Base-by-base conservation (phyloP, 2,888 invertebrate genomes). In the Synergus japonicus region DNA sequence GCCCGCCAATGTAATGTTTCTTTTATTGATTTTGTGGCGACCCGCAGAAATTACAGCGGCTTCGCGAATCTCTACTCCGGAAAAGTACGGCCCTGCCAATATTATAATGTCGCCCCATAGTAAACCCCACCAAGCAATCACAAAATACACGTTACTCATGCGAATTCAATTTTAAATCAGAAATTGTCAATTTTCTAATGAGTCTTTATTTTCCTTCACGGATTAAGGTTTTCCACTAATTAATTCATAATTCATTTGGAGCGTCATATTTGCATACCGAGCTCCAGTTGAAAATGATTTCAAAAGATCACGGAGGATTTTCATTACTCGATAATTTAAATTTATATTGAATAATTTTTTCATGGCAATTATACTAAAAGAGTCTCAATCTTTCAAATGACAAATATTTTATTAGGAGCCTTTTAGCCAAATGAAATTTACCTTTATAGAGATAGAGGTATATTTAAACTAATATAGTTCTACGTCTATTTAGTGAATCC, bases 21-120 rank as follows among this genome's bases (percentile, higher is more conserved):
- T 92, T 91, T 92, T 92, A 92, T 92, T 92, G 92, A 92, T 92
- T 92, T 92, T 91, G 91, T 88, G 90, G 89, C 90, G 87, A 88
- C 88, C 90, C 89, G 88, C 90, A 90, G 90, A 91, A 91, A 92
- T 92, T 91, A 91, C 90, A 89, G 85, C 81, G 86, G 85, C 89
- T 84, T 83, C 86, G 86, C 84, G 88, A 85, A 89, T 88, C 85
- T 88, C 73, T 49, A 37, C 29, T 49, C 49, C 73, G 54, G 73
- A 73, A 73, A 54, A 69, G 37, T 54, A 22, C 73, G 73, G 73
- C 49, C 73, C 73, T 73, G 73, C 73, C 54, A 73, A 73, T 73
- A 73, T 73, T 54, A 73, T 54, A 73, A 73, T 73, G 37, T 69
- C 46, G 9, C 46, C 46, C 22, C 22, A 8, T 43, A 15, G 49